Evolutionary conservation across 2,113 vertebrate species (phyloP).

Genomic region (Enhydra lutris): DNA sequence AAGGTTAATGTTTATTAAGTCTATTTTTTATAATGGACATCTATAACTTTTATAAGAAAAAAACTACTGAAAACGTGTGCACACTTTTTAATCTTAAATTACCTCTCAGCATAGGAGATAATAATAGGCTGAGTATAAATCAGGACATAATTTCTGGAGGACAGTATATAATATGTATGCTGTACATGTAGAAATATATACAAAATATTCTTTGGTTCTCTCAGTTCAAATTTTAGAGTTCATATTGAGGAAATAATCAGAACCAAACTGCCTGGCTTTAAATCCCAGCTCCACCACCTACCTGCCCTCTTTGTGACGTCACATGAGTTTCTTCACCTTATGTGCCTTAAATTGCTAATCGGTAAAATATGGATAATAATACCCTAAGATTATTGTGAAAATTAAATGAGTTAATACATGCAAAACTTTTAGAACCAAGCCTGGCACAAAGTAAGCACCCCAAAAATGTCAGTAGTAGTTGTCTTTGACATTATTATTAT

Average conservation of each 20-base stretch:
- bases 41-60: not conserved
- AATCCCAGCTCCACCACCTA: not conserved
- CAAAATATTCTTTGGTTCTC: not conserved
- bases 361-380: not conserved
- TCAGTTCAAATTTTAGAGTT: not conserved
- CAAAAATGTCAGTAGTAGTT: not conserved
- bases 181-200: not conserved
- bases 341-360: not conserved
- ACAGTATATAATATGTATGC: not conserved
- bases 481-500: not conserved
- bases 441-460: not conserved
- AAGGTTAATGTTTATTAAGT: not conserved
- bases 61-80: not conserved
- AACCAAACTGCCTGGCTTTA: not conserved
- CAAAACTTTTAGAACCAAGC: not conserved
- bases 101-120: not conserved
- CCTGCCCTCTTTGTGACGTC: not conserved
- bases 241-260: not conserved
- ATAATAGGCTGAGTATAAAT: not conserved
- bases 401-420: not conserved
- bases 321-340: not conserved
- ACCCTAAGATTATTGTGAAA: not conserved
- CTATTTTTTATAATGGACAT: not conserved
- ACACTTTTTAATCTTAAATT: constrained; percentile 13
- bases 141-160: not conserved